Evolutionary conservation across 2,113 vertebrate genomes (phyloP).

Genomic region (Chascanopsetta lugubris): DNA sequence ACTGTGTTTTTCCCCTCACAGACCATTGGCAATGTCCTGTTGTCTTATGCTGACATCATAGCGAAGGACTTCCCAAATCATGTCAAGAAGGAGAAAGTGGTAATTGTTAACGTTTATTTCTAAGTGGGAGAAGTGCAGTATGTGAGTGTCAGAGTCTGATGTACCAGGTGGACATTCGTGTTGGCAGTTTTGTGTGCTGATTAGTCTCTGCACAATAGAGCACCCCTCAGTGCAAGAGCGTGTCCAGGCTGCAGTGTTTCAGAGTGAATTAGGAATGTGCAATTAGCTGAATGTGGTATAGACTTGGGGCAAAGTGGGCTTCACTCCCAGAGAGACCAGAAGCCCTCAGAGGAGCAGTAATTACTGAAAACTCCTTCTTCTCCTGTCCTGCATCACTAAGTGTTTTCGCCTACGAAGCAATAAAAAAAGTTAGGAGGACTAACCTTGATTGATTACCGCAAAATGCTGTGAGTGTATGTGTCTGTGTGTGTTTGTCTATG

Average conservation of each 20-base stretch:
- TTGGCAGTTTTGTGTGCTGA: slow-evolving; percentile 24
- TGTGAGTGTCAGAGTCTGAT: not conserved
- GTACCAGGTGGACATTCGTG: not conserved
- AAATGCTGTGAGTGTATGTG: slow-evolving; percentile 1
- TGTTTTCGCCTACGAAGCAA: slow-evolving; percentile 45
- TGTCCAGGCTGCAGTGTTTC: slow-evolving; percentile 47
- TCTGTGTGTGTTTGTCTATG: slow-evolving; percentile 15
- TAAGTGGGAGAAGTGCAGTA: too few species aligned
- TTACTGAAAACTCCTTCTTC: slow-evolving; percentile 50
- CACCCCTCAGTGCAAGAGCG: slow-evolving; percentile 16
- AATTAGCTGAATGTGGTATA: slow-evolving; percentile 68
- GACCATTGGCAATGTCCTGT: slow-evolving; percentile 96
- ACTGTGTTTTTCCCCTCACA: slow-evolving; percentile 54
- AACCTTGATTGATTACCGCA: slow-evolving; percentile 57
- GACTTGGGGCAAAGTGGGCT: slow-evolving; percentile 33
- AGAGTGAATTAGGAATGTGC: slow-evolving; percentile 60
- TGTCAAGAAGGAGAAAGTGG: slow-evolving; percentile 97
- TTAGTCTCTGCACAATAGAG: slow-evolving; percentile 34
- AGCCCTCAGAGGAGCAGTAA: slow-evolving; percentile 46
- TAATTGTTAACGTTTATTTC: slow-evolving; percentile 49
- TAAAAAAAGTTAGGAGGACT: slow-evolving; percentile 39
- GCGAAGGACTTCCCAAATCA: slow-evolving; percentile 93
- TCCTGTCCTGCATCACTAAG: slow-evolving; percentile 38
- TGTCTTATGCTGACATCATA: slow-evolving; percentile 96
- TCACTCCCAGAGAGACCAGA: slow-evolving; percentile 49